A percentile compares a stretch with the other conserved stretches of the same genome.
Evolutionary conservation across 1,140 invertebrate genomes (phyloP).

Genomic region (Sarcophaga peregrina): DNA sequence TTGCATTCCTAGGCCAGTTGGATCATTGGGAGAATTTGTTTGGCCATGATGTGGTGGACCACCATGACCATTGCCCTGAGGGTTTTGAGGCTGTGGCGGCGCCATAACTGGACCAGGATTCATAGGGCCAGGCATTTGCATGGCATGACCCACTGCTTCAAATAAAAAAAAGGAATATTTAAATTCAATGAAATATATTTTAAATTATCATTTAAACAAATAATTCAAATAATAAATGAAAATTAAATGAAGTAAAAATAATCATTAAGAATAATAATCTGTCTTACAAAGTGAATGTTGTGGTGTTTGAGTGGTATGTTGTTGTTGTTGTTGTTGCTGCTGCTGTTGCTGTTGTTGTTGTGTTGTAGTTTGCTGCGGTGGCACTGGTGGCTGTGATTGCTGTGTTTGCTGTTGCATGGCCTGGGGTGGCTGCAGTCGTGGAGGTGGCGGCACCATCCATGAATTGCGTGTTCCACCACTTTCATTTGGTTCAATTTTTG

Average conservation of each 20-base stretch:
- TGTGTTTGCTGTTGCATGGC: slow-evolving; percentile 48
- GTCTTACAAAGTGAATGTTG: slow-evolving; percentile 73
- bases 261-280: slow-evolving; percentile 68
- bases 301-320: slow-evolving; percentile 61
- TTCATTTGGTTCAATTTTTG: slow-evolving; percentile 68
- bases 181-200: background rate
- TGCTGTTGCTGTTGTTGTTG: slow-evolving; percentile 48
- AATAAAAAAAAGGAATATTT: background rate
- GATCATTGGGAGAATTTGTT: slow-evolving; percentile 57
- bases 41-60: slow-evolving; percentile 49
- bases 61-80: slow-evolving; percentile 58
- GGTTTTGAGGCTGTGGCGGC: slow-evolving; percentile 59
- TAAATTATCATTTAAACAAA: slow-evolving; percentile 2
- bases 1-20: slow-evolving; percentile 54
- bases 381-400: slow-evolving; percentile 57
- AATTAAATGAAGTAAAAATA: slow-evolving; percentile 38
- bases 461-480: slow-evolving; percentile 56
- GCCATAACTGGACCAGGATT: slow-evolving; percentile 60
- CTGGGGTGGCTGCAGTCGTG: slow-evolving; percentile 51
- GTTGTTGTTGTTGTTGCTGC: slow-evolving; percentile 51
- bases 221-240: slow-evolving; percentile 41
- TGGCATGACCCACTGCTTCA: slow-evolving; percentile 62
- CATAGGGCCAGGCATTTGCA: slow-evolving; percentile 61
- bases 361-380: slow-evolving; percentile 52
- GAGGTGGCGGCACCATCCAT: slow-evolving; percentile 62